These are phyloP conservation scores for Oscheius sp. DNA, from an alignment of 2,888 invertebrate species.

Conservation along the genomic window DNA sequence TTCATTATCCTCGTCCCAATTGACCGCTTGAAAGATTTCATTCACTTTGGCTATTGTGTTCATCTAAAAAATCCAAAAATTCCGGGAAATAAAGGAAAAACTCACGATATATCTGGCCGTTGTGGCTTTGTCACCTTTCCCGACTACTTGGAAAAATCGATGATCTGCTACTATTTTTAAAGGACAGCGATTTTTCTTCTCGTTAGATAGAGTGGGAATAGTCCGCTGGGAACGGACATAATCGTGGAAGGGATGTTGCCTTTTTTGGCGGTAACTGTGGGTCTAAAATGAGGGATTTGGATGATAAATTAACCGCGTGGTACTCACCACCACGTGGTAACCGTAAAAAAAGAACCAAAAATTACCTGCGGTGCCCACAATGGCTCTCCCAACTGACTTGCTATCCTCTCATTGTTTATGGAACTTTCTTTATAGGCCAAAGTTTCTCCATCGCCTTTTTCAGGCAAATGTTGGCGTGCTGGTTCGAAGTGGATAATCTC, in stretches of 20 bases:
- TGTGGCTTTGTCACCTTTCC: conserved; percentile 43
- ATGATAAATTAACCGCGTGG: too few species aligned
- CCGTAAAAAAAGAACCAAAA: too few species aligned
- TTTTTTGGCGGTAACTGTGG: not conserved
- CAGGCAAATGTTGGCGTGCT: conserved; percentile 1
- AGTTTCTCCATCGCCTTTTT: conserved; percentile 7
- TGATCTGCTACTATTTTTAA: conserved; percentile 55
- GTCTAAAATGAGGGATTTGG: conserved; percentile 5
- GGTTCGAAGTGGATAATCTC: conserved; percentile 33
- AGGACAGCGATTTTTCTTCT: conserved; percentile 46
- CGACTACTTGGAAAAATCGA: conserved; percentile 46
- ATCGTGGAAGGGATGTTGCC: conserved; percentile 2
- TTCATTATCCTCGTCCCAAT: conserved; percentile 50
- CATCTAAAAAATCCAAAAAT: conserved; percentile 40
- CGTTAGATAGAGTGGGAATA: conserved; percentile 15
- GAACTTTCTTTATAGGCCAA: conserved; percentile 8
- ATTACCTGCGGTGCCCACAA: not conserved
- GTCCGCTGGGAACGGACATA: not conserved
- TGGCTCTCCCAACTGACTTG: not conserved
- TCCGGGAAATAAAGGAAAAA: not conserved
- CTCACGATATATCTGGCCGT: conserved; percentile 45
- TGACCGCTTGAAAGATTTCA: conserved; percentile 48
- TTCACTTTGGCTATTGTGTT: conserved; percentile 52
- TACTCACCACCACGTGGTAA: too few species aligned
- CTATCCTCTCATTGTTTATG: not conserved